These are phyloP conservation scores for Rhorus exstirpatorius DNA, from an alignment of 2,888 invertebrate species.

Conservation along the genomic window DNA sequence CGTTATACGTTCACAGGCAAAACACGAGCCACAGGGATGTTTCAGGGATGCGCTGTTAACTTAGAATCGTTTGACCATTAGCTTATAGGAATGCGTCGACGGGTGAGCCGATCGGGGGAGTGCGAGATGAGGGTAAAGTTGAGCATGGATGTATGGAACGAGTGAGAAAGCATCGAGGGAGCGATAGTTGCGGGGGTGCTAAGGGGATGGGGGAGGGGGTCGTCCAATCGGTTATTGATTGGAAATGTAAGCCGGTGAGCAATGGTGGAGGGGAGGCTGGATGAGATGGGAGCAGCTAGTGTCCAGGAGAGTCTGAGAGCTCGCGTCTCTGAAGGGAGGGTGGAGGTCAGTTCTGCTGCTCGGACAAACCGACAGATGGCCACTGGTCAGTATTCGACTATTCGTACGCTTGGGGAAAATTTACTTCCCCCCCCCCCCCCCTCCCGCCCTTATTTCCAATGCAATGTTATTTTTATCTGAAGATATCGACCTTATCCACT, in stretches of 20 bases:
- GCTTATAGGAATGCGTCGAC: slow-evolving; percentile 77
- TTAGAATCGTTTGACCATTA: slow-evolving; percentile 79
- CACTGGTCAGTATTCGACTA: slow-evolving; percentile 78
- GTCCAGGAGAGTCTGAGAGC: slow-evolving; percentile 64
- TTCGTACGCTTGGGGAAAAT: slow-evolving; percentile 73
- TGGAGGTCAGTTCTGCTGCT: slow-evolving; percentile 76
- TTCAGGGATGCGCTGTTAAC: slow-evolving; percentile 66
- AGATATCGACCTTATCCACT: slow-evolving; percentile 38
- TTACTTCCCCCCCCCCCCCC: slow-evolving; percentile 45
- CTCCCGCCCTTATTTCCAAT: not conserved
- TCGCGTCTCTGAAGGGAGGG: slow-evolving; percentile 61
- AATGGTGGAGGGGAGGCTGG: slow-evolving; percentile 71
- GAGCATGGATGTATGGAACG: slow-evolving; percentile 46
- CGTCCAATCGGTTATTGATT: slow-evolving; percentile 86
- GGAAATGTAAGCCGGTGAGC: slow-evolving; percentile 82
- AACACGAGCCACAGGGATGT: slow-evolving; percentile 61
- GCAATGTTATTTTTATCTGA: slow-evolving; percentile 26
- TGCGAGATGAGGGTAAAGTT: slow-evolving; percentile 44
- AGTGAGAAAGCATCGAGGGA: slow-evolving; percentile 53
- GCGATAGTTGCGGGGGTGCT: slow-evolving; percentile 73
- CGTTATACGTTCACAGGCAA: slow-evolving; percentile 21
- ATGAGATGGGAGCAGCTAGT: slow-evolving; percentile 62
- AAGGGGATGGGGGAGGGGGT: slow-evolving; percentile 72
- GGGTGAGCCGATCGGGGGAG: slow-evolving; percentile 68
- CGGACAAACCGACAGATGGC: slow-evolving; percentile 84